Conservation (phyloP, 1,140 invertebrate species). For the Odontomachus brunneus region DNA sequence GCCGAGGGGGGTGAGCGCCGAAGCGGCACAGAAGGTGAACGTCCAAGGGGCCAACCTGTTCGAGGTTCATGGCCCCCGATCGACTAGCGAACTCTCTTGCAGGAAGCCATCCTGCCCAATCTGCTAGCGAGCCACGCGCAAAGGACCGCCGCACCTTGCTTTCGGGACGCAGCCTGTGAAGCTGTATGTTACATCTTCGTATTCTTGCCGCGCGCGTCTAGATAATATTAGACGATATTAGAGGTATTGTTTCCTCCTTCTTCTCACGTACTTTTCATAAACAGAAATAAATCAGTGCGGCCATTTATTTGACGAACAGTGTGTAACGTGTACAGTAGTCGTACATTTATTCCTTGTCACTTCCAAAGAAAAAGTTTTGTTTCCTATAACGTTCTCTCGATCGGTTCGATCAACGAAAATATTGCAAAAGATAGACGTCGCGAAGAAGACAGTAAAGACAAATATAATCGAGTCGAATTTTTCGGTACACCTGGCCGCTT, state of each 20-base stretch:
- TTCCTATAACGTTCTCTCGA: background rate
- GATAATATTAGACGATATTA: too few species aligned
- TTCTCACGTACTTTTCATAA: too few species aligned
- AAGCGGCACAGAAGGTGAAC: slow-evolving; percentile 83
- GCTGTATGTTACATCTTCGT: too few species aligned
- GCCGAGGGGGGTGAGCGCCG: slow-evolving; percentile 71
- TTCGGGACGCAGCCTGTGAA: background rate
- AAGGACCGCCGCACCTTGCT: slow-evolving; percentile 75
- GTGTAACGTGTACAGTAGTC: too few species aligned
- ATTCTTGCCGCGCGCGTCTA: too few species aligned
- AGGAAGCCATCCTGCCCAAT: slow-evolving; percentile 82
- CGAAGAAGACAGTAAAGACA: background rate
- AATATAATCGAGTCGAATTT: too few species aligned
- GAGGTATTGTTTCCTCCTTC: too few species aligned
- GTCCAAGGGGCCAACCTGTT: slow-evolving; percentile 86
- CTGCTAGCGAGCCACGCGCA: slow-evolving; percentile 78
- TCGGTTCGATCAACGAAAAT: slow-evolving; percentile 4
- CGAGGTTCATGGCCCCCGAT: slow-evolving; percentile 85
- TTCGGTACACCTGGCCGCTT: too few species aligned
- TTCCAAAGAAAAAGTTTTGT: slow-evolving; percentile 12
- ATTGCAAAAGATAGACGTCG: background rate
- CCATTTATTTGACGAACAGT: too few species aligned
- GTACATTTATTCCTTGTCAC: too few species aligned
- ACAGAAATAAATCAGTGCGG: too few species aligned
- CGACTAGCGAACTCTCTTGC: slow-evolving; percentile 82